phyloP scores from a whole-genome alignment of 2,797 vertebrate genomes.

The Rhynchotus rufescens region DNA sequence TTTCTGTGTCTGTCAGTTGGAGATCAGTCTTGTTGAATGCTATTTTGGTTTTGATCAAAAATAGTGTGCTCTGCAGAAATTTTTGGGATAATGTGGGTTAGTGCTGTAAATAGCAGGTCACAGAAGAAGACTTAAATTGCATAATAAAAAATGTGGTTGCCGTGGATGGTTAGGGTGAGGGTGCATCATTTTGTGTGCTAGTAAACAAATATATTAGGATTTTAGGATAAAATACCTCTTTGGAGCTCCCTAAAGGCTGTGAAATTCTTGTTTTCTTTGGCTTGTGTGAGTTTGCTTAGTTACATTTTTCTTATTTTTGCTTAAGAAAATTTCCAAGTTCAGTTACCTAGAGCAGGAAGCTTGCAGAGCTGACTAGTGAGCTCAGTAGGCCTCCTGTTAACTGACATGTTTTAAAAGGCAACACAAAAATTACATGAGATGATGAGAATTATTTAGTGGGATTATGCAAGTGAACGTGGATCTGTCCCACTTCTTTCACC shows the following conservation, averaged over 20 bases:
- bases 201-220: not conserved
- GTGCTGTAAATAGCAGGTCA: not conserved
- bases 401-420: not conserved
- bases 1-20: not conserved
- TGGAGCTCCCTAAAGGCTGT: not conserved
- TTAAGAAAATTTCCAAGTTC: too few species aligned
- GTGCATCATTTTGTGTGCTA: not conserved
- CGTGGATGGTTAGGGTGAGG: fast-evolving
- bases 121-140: not conserved
- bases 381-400: not conserved
- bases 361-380: not conserved
- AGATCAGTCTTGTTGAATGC: not conserved
- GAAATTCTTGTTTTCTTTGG: not conserved
- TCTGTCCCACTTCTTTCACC: not conserved
- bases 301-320: too few species aligned
- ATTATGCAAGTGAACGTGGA: not conserved
- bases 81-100: not conserved
- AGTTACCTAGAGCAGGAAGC: not conserved
- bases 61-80: not conserved
- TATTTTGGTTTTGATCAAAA: not conserved
- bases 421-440: fast-evolving
- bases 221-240: not conserved
- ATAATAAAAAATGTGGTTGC: not conserved
- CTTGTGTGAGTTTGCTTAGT: not conserved
- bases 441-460: not conserved